These are phyloP conservation scores for Tapirus indicus DNA, from an alignment of 2,797 vertebrate genomes.

Conservation along the genomic window DNA sequence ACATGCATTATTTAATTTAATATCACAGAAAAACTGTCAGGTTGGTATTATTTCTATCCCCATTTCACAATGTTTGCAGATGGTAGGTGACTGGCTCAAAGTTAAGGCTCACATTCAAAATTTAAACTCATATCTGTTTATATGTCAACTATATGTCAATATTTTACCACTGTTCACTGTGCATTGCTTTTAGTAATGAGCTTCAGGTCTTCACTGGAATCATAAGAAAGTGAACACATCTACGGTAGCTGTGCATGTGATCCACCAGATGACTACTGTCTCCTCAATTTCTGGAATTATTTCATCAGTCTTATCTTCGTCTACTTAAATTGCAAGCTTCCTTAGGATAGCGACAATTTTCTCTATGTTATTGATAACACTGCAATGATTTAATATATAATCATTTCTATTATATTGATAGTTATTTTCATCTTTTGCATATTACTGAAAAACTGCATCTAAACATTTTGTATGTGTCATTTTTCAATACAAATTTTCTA, in stretches of 20 bases:
- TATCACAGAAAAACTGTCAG: neutral
- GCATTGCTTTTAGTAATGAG: neutral
- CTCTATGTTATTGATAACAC: neutral
- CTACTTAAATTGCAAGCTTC: neutral
- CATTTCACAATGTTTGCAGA: neutral
- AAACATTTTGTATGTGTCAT: neutral
- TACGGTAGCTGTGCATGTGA: neutral
- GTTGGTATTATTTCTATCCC: neutral
- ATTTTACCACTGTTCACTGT: neutral
- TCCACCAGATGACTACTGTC: neutral
- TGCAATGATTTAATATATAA: neutral
- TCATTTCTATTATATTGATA: neutral
- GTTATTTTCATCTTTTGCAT: neutral
- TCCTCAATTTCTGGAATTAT: neutral
- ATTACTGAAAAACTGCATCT: neutral
- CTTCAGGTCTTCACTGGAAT: neutral
- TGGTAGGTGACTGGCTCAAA: neutral
- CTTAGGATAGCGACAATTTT: neutral
- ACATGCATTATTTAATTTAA: neutral
- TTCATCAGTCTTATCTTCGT: neutral
- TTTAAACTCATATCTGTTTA: neutral
- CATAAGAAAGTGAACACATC: neutral
- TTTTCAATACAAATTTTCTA: neutral
- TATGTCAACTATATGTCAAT: neutral
- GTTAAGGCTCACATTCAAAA: neutral